Conservation (phyloP, 2,797 vertebrate genomes). For the Centropyge bicolor region DNA sequence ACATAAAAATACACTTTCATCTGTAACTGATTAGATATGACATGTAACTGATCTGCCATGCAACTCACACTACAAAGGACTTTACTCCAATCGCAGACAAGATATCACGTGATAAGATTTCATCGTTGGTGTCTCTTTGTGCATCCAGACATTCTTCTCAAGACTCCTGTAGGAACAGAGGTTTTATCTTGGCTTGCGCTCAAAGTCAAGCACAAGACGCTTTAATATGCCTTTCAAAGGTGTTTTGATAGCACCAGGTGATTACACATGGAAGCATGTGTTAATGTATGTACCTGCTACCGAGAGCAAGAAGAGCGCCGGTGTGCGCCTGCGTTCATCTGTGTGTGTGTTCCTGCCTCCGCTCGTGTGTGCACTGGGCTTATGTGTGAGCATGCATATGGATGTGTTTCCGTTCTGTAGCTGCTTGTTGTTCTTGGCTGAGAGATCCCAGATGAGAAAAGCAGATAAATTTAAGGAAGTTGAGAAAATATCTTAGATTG, state of each 20-base stretch:
- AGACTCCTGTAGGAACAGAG: constrained; percentile 30
- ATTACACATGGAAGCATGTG: constrained; percentile 66
- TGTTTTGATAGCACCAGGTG: constrained; percentile 68
- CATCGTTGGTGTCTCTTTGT: constrained; percentile 42
- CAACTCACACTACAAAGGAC: constrained; percentile 42
- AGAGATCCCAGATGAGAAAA: constrained; percentile 71
- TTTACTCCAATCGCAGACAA: constrained; percentile 31
- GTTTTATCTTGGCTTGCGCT: constrained; percentile 54
- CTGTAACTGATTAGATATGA: constrained; percentile 40
- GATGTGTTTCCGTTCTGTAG: constrained; percentile 73
- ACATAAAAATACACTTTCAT: constrained; percentile 47
- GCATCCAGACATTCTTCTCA: constrained; percentile 50
- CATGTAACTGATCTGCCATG: constrained; percentile 49
- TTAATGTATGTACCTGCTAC: constrained; percentile 57
- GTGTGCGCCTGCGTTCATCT: constrained; percentile 46
- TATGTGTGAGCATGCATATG: constrained; percentile 72
- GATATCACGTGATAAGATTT: constrained; percentile 54
- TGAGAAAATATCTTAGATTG: constrained; percentile 59
- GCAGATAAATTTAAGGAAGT: constrained; percentile 71
- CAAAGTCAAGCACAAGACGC: constrained; percentile 51
- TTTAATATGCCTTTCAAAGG: constrained; percentile 60
- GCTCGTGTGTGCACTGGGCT: constrained; percentile 39
- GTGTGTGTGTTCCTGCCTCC: constrained; percentile 50
- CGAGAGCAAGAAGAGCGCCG: constrained; percentile 31
- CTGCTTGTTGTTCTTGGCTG: constrained; percentile 74